Evolutionary conservation across 2,113 vertebrate species (phyloP), one percentile per base, ranked within the genome.

Genomic region (Tachycineta bicolor): DNA sequence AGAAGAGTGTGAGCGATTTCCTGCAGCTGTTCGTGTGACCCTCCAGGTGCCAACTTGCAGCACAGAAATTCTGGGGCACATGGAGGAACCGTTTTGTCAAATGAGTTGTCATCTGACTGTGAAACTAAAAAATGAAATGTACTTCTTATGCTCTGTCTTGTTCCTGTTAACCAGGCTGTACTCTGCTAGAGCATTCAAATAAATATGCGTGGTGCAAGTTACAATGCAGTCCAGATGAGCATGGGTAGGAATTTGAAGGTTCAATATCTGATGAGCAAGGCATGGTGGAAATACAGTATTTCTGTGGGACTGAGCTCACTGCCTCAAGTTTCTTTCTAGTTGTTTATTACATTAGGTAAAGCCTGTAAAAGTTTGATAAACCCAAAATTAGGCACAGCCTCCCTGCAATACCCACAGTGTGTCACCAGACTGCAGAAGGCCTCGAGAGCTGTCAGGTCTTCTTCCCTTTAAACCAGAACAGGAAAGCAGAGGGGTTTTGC

Each of bases 341-440:
- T 55, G 20, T 63, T 85, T 70, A 50, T 58, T n/a, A 50, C 53
- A 29, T n/a, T 44, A 68, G 14, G 15, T 74, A 81, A 73, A 81
- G 13, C 22, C 21, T 56, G 29, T 26, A 18, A 37, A 18, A 10
- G 0, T 60, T 81, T 41, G 31, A 53, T 49, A 52, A 92, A 77
- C 52, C 33, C 24, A 20, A 28, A 83, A 28, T 69, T 21, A 43
- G 8, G 14, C 26, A 22, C 47, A 53, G 43, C 6, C 28, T 71
- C 11, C 9, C 47, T 49, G 20, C 3, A 0, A 18, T 14, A 21
- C 3, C 6, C 39, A 9, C 2, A 1, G 11, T 7, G 14, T 50
- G 46, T 49, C 14, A 21, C 3, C 0, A 0, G 53, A 34, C 47
- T 53, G 43, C 63, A 39, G 73, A 39, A n/a, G 26, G 18, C 15